Conservation (phyloP, 2,888 invertebrate species). For the Tetrapedia diversipes region DNA sequence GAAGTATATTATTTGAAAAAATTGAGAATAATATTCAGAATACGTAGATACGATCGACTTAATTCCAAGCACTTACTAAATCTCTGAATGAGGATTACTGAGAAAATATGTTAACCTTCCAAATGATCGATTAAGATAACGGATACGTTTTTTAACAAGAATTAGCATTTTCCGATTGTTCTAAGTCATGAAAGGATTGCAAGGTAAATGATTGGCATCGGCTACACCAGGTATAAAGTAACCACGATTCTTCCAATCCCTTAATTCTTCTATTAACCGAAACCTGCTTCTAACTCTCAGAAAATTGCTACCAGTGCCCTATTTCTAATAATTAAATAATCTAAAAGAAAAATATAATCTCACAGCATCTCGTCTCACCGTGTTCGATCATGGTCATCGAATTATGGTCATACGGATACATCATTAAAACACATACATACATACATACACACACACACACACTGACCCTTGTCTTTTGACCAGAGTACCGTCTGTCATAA, state of each 20-base stretch:
- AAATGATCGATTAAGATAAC: too few species aligned
- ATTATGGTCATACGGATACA: constrained; percentile 24
- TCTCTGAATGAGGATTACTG: too few species aligned
- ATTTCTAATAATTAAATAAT: too few species aligned
- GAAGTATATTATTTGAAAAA: too few species aligned
- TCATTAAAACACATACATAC: constrained; percentile 18
- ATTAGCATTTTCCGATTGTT: not conserved
- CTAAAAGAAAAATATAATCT: not conserved
- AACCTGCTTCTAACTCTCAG: not conserved
- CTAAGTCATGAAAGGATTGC: not conserved
- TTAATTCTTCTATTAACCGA: not conserved
- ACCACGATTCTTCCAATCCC: not conserved
- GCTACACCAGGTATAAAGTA: not conserved
- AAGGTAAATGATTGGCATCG: not conserved
- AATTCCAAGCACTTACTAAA: too few species aligned
- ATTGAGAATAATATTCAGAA: too few species aligned
- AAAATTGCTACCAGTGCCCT: too few species aligned
- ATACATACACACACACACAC: not conserved
- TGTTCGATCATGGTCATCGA: constrained; percentile 38
- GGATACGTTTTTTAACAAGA: too few species aligned
- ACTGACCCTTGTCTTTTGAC: constrained; percentile 41
- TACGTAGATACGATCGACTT: too few species aligned
- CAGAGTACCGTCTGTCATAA: constrained; percentile 68
- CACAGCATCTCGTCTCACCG: constrained; percentile 27
- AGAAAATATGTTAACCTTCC: too few species aligned